Evolutionary conservation across 2,888 invertebrate genomes (phyloP).

Genomic region (Ophion costatus): DNA sequence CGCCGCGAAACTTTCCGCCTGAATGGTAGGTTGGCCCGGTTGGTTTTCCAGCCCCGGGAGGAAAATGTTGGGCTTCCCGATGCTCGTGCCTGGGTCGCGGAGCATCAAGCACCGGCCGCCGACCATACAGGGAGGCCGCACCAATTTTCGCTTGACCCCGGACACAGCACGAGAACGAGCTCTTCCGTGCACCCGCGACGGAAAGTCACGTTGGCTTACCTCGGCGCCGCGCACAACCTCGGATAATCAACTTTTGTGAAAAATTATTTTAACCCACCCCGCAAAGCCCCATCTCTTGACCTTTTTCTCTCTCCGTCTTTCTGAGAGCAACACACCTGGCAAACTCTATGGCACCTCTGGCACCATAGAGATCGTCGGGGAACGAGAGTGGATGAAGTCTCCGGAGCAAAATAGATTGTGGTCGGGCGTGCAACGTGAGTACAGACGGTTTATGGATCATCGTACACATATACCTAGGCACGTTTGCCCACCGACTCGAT

Average conservation of each 20-base stretch:
- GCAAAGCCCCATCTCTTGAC: not conserved
- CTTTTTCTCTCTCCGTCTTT: not conserved
- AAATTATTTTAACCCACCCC: constrained; percentile 52
- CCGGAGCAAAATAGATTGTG: constrained; percentile 60
- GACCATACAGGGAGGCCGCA: constrained; percentile 24
- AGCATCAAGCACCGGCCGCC: constrained; percentile 16
- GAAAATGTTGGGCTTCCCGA: constrained; percentile 8
- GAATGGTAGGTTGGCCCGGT: constrained; percentile 3
- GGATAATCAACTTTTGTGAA: constrained; percentile 63
- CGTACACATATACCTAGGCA: not conserved
- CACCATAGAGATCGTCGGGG: not conserved
- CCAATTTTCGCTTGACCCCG: constrained; percentile 61
- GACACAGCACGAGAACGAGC: constrained; percentile 19
- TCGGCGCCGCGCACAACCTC: constrained; percentile 15
- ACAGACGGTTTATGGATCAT: constrained; percentile 19
- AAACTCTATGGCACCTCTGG: not conserved
- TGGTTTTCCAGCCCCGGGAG: constrained; percentile 22
- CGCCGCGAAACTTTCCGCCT: not conserved
- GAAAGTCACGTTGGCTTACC: constrained; percentile 61
- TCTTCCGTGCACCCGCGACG: constrained; percentile 21
- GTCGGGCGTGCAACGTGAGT: constrained; percentile 34
- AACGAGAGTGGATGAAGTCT: constrained; percentile 43
- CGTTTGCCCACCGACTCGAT: not conserved
- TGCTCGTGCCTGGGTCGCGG: not conserved
- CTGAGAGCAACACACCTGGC: not conserved